Base-by-base conservation (phyloP, 2,888 invertebrate genomes). In the Parascotia fuliginaria region DNA sequence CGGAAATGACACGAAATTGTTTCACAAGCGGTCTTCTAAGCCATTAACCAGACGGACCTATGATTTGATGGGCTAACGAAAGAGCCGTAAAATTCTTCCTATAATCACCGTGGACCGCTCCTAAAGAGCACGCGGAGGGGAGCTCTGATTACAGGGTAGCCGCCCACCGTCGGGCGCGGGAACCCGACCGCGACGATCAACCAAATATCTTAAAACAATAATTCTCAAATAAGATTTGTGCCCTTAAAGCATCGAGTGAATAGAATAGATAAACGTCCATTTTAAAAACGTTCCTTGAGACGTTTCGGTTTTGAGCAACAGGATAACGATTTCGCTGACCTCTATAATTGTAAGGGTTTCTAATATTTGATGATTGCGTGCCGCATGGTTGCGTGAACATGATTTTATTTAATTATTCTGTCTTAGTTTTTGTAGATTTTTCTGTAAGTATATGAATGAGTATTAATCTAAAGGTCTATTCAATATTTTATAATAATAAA, bases 41-140 rank as follows among this genome's bases (percentile, higher is more conserved):
- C 77, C 77, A 81, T 84, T 84, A 84, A 79, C 65, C 67, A 66
- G 73, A 68, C 77, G 77, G 81, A 70, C 81, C 89, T 89, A 89
- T 87, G 89, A 89, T 90, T 89, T 88, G 88, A 86, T 77, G 85
- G 78, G 68, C 84, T 89, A 89, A 91, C 89, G 88, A 87, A 85
- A 83, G 75, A 83, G 81, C 83, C 82, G 85, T 86, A 85, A 86
- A 86, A 85, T 84, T 79, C 85, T 78, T 79, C 73, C 82, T 83
- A 81, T 90, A 91, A 91, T 91, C 86, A 86, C 70, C 55, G 64
- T 70, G 70, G 75, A 74, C 82, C 83, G 81, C 78, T 81, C 77
- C 77, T 75, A 77, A 78, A 77, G 79, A 58, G 65, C 54, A 53
- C 33, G 47, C 68, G 61, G 56, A 70, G 69, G 70, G 68, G 69